phyloP scores from a whole-genome alignment of 2,113 vertebrate genomes.

The Vulpes vulpes region DNA sequence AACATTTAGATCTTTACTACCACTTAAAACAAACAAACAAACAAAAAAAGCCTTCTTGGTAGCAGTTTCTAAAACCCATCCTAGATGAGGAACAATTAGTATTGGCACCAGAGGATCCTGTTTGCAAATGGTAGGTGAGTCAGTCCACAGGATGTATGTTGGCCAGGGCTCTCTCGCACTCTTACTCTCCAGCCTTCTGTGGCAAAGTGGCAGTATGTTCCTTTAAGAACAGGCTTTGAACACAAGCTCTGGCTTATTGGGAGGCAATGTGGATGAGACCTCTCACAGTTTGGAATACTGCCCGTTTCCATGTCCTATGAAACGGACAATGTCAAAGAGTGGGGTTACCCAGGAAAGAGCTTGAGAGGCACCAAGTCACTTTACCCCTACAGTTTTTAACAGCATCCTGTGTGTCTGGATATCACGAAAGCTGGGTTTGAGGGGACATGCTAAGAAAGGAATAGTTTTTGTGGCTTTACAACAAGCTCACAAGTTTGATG shows the following conservation, averaged over 20 bases:
- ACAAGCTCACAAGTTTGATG: constrained; percentile 25
- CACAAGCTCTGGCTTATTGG: not conserved
- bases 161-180: not conserved
- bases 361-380: not conserved
- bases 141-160: not conserved
- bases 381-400: not conserved
- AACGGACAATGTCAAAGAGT: not conserved
- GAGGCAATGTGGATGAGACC: not conserved
- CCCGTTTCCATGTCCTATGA: not conserved
- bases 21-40: not conserved
- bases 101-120: constrained; percentile 59
- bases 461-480: not conserved
- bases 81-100: constrained; percentile 25
- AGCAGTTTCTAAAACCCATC: constrained; percentile 55
- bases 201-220: not conserved
- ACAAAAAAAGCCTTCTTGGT: not conserved
- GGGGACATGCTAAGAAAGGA: not conserved
- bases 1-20: constrained; percentile 57
- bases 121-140: not conserved
- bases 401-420: not conserved
- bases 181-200: not conserved
- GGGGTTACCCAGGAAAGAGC: not conserved
- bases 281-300: not conserved
- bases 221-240: not conserved
- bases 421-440: not conserved